A percentile compares a stretch with the other conserved stretches of the same genome.
These are phyloP conservation scores for Leptinotarsa undecemlineata DNA, from an alignment of 1,140 invertebrate species.

Conservation along the genomic window DNA sequence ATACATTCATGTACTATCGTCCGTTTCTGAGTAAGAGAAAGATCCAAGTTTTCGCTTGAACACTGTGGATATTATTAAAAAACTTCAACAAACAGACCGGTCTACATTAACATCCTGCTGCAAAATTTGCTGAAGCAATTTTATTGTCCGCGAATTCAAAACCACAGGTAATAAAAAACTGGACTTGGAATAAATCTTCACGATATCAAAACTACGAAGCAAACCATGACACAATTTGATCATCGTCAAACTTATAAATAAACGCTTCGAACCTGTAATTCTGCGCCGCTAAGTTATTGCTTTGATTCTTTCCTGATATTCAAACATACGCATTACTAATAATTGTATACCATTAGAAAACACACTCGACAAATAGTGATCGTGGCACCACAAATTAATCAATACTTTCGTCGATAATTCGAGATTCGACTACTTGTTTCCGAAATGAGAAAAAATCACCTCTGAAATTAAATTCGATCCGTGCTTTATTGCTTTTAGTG, in stretches of 20 bases:
- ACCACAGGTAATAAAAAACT: background rate
- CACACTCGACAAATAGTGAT: background rate
- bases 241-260: background rate
- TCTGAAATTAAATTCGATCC: conserved; percentile 3
- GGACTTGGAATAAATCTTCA: background rate
- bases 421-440: background rate
- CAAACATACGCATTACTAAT: background rate
- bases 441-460: background rate
- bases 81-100: no score
- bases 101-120: no score
- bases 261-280: background rate
- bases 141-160: background rate
- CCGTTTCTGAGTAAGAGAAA: no score
- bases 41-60: no score
- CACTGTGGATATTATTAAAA: no score
- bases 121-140: background rate
- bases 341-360: background rate
- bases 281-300: background rate
- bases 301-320: background rate
- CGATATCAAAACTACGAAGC: background rate
- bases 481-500: background rate
- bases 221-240: conserved; percentile 2
- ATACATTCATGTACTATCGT: no score
- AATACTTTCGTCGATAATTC: background rate
- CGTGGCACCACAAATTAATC: background rate